Conservation (phyloP, 2,888 invertebrate species). For the Mantis religiosa region DNA sequence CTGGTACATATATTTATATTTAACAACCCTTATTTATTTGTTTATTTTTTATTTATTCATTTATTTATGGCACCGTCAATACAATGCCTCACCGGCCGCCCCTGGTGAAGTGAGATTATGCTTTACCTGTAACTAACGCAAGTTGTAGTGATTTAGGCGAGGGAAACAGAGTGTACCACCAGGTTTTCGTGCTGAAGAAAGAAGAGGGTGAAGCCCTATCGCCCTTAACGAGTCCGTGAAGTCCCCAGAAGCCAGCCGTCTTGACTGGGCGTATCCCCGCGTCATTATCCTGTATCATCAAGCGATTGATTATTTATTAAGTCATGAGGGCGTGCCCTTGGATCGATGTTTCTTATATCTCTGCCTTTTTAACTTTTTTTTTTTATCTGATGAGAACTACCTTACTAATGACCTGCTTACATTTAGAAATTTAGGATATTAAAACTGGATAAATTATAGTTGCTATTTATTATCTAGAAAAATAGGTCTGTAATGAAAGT, state of each 20-base stretch:
- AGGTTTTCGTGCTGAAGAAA: not conserved
- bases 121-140: not conserved
- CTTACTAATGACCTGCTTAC: not conserved
- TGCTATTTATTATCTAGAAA: no score
- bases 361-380: not conserved
- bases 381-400: not conserved
- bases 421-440: no score
- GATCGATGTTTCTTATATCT: not conserved
- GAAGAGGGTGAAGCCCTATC: not conserved
- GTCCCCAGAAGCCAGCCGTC: not conserved
- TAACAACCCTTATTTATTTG: no score
- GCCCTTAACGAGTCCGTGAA: slow-evolving; percentile 7
- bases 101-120: no score
- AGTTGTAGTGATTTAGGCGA: not conserved
- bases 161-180: not conserved
- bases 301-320: slow-evolving; percentile 11
- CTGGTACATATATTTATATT: no score
- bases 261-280: not conserved
- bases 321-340: not conserved
- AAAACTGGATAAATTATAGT: no score
- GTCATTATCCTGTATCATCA: not conserved
- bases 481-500: no score
- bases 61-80: no score
- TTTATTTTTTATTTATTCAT: no score
- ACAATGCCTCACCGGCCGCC: no score